Evolutionary conservation across 2,797 vertebrate species (phyloP).

Genomic region (Megalops cyprinoides): DNA sequence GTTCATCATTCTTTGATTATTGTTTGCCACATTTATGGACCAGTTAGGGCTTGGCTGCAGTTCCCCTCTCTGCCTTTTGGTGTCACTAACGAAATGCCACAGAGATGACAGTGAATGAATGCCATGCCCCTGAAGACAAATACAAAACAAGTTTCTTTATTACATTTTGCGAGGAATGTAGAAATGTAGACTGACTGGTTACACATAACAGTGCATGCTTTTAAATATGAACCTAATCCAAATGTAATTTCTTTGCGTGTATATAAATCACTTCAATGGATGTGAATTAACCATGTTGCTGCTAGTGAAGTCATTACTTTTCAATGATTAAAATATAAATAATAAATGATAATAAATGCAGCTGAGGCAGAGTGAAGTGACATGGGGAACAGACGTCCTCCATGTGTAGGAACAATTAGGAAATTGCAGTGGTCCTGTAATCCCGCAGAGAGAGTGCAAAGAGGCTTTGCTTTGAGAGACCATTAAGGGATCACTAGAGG

Average conservation of each 20-base stretch:
- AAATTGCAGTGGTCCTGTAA: constrained; percentile 37
- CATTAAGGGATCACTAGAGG: constrained; percentile 45
- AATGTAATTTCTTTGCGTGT: not conserved
- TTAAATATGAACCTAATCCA: not conserved
- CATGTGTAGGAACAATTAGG: constrained; percentile 37
- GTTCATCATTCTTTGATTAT: not conserved
- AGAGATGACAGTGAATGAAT: constrained; percentile 1
- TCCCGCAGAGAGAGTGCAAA: constrained; percentile 38
- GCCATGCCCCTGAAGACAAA: constrained; percentile 2
- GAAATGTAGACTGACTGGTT: not conserved
- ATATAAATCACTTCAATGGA: not conserved
- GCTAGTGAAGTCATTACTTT: not conserved
- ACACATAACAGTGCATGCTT: not conserved
- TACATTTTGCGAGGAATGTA: not conserved
- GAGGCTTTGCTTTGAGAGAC: constrained; percentile 32
- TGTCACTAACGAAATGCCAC: constrained; percentile 26
- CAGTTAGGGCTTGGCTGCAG: constrained; percentile 1
- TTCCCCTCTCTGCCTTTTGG: not conserved
- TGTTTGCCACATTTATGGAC: not conserved
- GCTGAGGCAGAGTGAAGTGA: constrained; percentile 16
- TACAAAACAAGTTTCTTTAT: not conserved
- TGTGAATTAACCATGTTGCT: not conserved
- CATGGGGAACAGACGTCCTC: constrained; percentile 22
- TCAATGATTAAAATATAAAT: not conserved
- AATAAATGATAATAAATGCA: not conserved